A percentile compares a stretch with the other conserved stretches of the same genome.
Conservation (phyloP, 2,797 vertebrate genomes). For the Takifugu ocellatus region DNA sequence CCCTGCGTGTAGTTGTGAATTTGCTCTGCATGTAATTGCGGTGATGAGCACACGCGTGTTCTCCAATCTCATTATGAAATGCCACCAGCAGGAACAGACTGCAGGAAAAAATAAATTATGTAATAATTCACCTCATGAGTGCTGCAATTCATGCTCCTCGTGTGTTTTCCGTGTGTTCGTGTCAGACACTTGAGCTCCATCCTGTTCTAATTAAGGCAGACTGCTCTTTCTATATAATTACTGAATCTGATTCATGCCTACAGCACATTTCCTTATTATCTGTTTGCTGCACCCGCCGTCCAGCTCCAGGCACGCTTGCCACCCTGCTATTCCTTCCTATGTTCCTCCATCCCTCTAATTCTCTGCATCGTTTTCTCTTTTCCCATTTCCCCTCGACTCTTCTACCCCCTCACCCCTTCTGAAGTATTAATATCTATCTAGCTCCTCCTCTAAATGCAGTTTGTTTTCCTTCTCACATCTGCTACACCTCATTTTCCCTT, state of each 20-base stretch:
- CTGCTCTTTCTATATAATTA: conserved; percentile 58
- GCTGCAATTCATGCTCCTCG: conserved; percentile 18
- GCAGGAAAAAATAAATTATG: conserved; percentile 33
- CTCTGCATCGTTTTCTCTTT: conserved; percentile 23
- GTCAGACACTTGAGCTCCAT: conserved; percentile 34
- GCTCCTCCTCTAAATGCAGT: conserved; percentile 21
- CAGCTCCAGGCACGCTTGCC: conserved; percentile 40
- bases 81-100: conserved; percentile 34
- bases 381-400: neutral
- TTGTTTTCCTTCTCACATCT: neutral
- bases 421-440: conserved; percentile 27
- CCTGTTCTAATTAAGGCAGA: conserved; percentile 62
- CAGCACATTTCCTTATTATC: conserved; percentile 54
- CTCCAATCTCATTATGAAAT: conserved; percentile 41
- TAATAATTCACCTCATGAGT: conserved; percentile 44
- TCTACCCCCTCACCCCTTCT: conserved; percentile 27
- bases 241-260: conserved; percentile 39
- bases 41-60: conserved; percentile 20
- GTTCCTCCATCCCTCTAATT: conserved; percentile 43
- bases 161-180: conserved; percentile 16
- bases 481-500: neutral
- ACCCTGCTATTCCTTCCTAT: conserved; percentile 36
- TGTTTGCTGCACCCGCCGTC: conserved; percentile 45
- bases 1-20: conserved; percentile 7
- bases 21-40: neutral